phyloP scores from a whole-genome alignment of 2,888 invertebrate genomes.

The Ornithoptera alexandrae region DNA sequence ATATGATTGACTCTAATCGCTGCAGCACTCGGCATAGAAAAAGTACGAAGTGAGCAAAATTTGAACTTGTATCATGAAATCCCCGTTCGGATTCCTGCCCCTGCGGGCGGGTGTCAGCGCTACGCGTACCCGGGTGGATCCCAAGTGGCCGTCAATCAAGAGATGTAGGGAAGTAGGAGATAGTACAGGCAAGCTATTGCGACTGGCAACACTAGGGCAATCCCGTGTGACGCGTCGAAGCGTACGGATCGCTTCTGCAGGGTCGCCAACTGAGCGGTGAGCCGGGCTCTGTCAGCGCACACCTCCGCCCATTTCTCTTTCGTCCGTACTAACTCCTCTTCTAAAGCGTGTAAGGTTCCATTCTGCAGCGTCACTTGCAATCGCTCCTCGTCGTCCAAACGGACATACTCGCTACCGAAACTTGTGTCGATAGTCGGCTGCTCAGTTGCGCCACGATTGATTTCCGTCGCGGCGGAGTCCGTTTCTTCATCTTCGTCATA shows the following conservation, averaged over 20 bases:
- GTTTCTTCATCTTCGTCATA: constrained; percentile 69
- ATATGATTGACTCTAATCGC: constrained; percentile 5
- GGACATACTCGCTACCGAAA: constrained; percentile 49
- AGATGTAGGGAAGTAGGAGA: constrained; percentile 79
- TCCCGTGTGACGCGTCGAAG: constrained; percentile 78
- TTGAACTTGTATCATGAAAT: constrained; percentile 24
- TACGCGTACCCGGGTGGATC: constrained; percentile 75
- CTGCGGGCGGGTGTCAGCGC: constrained; percentile 36
- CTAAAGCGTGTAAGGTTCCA: constrained; percentile 82
- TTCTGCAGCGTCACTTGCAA: constrained; percentile 62
- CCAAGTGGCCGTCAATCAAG: constrained; percentile 82
- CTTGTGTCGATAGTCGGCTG: constrained; percentile 24
- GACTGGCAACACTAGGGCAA: constrained; percentile 80
- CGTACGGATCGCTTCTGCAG: constrained; percentile 80
- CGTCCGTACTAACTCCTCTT: constrained; percentile 86
- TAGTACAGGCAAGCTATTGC: constrained; percentile 80
- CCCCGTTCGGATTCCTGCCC: constrained; percentile 22
- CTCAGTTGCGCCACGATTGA: constrained; percentile 45
- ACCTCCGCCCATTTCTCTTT: constrained; percentile 86
- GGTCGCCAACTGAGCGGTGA: constrained; percentile 80
- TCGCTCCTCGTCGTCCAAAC: constrained; percentile 52
- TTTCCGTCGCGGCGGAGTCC: constrained; percentile 65
- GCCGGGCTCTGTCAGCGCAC: constrained; percentile 80
- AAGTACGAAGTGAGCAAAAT: constrained; percentile 42
- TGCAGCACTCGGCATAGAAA: constrained; percentile 26